Evolutionary conservation across 2,797 vertebrate species (phyloP), one percentile per base, ranked within the genome.

Genomic region (Leptoclinus maculatus): DNA sequence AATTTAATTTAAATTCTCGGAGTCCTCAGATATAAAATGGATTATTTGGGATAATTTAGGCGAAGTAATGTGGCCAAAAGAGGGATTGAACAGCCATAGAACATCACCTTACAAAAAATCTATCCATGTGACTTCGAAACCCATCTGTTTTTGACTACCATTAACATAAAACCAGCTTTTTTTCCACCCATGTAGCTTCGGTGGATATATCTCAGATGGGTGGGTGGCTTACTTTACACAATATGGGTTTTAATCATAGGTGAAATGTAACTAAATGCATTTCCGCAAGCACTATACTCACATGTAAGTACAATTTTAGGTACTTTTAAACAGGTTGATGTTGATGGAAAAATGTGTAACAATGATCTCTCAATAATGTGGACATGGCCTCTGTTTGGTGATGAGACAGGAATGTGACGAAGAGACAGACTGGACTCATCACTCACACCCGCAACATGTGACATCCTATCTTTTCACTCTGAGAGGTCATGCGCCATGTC

Each of bases 381-480:
- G 34, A 36, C 53, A 10, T 17, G 38, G 36, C 38, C 17, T 66
- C 2, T 7, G n/a, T 23, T 51, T 45, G 58, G 80, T 49, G 66
- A 75, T 69, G 74, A 84, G 63, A 66, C 27, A 88, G 71, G 80
- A 87, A 88, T 85, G 79, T 21, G 36, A 53, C 64, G 45, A 41
- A 71, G 77, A 83, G 39, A 69, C 59, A 36, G 45, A 73, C 36
- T 29, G 23, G 63, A 70, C 71, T 66, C 68, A 38, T 81, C 67
- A 47, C 78, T 68, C 71, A 79, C 76, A 64, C 72, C 72, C 43
- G 43, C 60, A 63, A 64, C 74, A 76, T 80, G 79, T 75, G 74
- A 87, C 77, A 29, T 57, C 71, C 36, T 59, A 66, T 83, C 80
- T 45, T 68, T 56, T 29, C 23, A 57, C 58, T 71, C 38, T 25